Base-by-base conservation (phyloP, 2,888 invertebrate species). In the Drosophila ustulata region DNA sequence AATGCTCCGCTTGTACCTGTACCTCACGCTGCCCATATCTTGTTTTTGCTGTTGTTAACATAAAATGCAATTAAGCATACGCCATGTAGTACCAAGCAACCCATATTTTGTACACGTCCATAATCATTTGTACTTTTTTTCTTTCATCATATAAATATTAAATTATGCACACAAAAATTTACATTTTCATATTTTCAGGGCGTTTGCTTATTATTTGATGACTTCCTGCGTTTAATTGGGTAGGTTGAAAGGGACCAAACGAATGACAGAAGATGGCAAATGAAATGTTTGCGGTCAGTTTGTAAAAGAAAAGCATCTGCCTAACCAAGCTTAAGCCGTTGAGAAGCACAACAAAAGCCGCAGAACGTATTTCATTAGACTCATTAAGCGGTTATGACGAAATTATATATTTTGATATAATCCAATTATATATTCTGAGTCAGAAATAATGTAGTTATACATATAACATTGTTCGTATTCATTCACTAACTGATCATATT, bases 51-150 rank as follows among this genome's bases (percentile, higher is more conserved):
- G 62, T 66, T 75, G 71, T 82, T 65, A 81, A 78, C 87, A 78
- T 72, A 66, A 74, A 77, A 82, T 77, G 82, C 80, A 85, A 87
- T 85, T 85, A 87, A 80, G 77, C 72, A 87, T 76, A 78, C 73
- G 68, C 53, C 78, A 75, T 73, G 85, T 86, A 69, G 58, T 71
- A 47, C 49, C 49, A 34, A 11, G 43, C 45, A 62, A 59, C 46
- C 68, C 52, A 55, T 43, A 39, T 61, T 61, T 52, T 26, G 53
- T 56, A 45, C 39, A 34, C 11, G 26, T 41, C 43, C 9, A 30
- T 65, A 62, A 62, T 46, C 18, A 55, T 55, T 30, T 30, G 3
- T 34, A 4, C 4, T 46, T 59, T 56, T 50, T 32, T 57, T 58
- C 32, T 50, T 55, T 64, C 41, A 30, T 47, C 69, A 65, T 57